phyloP scores from a whole-genome alignment of 2,113 vertebrate genomes.

The Albula goreensis region DNA sequence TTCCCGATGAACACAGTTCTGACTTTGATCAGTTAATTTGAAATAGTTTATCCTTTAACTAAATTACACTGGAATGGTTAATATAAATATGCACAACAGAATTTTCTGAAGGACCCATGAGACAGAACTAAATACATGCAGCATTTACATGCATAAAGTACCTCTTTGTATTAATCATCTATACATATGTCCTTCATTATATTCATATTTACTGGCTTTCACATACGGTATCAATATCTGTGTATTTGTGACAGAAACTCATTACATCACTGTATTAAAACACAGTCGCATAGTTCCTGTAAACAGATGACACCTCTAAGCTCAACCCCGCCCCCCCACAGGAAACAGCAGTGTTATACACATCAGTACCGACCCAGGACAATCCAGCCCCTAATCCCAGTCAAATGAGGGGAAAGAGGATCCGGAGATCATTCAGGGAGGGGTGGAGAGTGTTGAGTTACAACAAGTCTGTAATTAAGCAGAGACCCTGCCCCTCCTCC shows the following conservation, averaged over 20 bases:
- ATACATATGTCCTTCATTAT: background rate
- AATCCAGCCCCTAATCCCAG: slow-evolving; percentile 56
- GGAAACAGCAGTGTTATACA: background rate
- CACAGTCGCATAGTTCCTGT: background rate
- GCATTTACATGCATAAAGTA: background rate
- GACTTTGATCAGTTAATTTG: background rate
- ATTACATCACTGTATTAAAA: background rate
- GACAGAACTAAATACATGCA: background rate
- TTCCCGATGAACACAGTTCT: background rate
- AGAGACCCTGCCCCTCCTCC: slow-evolving; percentile 27
- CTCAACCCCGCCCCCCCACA: background rate
- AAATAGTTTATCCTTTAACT: too few species aligned
- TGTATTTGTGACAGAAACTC: background rate
- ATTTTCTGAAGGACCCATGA: background rate
- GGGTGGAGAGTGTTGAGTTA: slow-evolving; percentile 65
- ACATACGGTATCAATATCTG: background rate
- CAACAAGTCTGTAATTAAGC: slow-evolving; percentile 66
- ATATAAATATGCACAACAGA: background rate
- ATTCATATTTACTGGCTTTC: background rate
- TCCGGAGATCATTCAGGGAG: slow-evolving; percentile 56
- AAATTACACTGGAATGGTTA: background rate
- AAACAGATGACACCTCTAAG: background rate
- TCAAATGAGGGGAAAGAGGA: slow-evolving; percentile 51
- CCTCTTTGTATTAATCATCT: background rate
- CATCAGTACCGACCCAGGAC: slow-evolving; percentile 49